These are phyloP conservation scores for Rhopalosiphum maidis DNA, from an alignment of 1,140 invertebrate genomes.

Conservation along the genomic window DNA sequence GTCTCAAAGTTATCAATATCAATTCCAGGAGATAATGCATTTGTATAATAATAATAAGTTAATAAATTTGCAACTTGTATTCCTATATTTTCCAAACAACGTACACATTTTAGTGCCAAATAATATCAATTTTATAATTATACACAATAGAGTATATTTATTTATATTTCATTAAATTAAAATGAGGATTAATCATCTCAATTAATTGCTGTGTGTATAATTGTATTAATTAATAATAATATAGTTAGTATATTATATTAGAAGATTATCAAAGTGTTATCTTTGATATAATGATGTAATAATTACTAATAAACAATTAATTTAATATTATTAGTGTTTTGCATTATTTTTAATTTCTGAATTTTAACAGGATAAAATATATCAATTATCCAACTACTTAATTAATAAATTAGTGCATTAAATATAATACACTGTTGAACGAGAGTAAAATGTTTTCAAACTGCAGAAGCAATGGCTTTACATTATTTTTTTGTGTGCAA, in stretches of 20 bases:
- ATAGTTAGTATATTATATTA: not conserved
- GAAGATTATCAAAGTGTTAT: not conserved
- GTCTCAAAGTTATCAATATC: not conserved
- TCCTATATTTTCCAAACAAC: not conserved
- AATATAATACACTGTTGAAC: not conserved
- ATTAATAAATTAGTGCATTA: not conserved
- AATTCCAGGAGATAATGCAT: not conserved
- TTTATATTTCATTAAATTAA: slow-evolving; percentile 15
- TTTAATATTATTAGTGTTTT: not conserved
- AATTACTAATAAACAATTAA: not conserved
- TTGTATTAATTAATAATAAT: not conserved
- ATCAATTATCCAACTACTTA: not conserved
- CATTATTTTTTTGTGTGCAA: not conserved
- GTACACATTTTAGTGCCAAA: slow-evolving; percentile 44
- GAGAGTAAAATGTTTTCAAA: not conserved
- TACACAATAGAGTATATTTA: slow-evolving; percentile 2
- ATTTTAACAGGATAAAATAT: not conserved
- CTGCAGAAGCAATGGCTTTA: not conserved
- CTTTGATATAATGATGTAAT: not conserved
- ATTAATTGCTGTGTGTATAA: not conserved
- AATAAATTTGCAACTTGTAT: not conserved
- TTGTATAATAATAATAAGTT: slow-evolving; percentile 5
- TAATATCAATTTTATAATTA: slow-evolving; percentile 13
- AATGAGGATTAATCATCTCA: not conserved
- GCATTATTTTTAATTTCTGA: not conserved